Base-by-base conservation (phyloP, 2,888 invertebrate genomes). In the Lasioglossum morio region DNA sequence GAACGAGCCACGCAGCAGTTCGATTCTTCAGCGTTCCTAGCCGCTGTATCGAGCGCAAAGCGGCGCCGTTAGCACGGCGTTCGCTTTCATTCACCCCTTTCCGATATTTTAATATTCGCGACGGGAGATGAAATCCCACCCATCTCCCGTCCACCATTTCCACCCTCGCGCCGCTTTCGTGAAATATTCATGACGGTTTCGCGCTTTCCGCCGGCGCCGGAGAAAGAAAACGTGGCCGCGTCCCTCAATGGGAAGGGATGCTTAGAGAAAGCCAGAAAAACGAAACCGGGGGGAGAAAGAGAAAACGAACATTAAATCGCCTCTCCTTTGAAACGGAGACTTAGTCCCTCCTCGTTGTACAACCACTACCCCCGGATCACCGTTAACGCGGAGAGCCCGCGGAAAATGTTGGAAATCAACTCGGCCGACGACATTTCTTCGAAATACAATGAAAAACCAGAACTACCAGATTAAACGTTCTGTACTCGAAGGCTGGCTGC, bases 21-120 rank as follows among this genome's bases (percentile, higher is more conserved):
- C 77, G 46, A 72, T 60, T 73, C 7, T 66, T 70, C 77, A 66
- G 27, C n/a, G 23, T 30, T 40, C 19, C 77, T n/a, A 23, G 16
- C 3, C 12, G 34, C 40, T 46, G 27, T 48, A 60, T 46, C 63
- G 60, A 60, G 57, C 80, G 81, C 70, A 27, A 77, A 60, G 72
- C 72, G 72, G 70, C 60, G 70, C 70, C 48, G 75, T 81, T 79
- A 79, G 79, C 76, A 46, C 72, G 70, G 77, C 43, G 80, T 83
- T 76, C 87, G 81, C 83, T 88, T 90, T 89, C 88, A 90, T 92
- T 92, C 89, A 90, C 86, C 88, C 89, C 88, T 89, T 91, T 90
- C 90, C 92, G 91, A 92, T 92, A 92, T 93, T 93, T 93, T 93
- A 93, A 93, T 93, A 93, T 93, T 92, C 92, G 89, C 89, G 77